Evolutionary conservation across 92 coral and sea anemone genomes (phyloP), one percentile per base, ranked within the genome.

Genomic region (Parazoanthus atlanticus): DNA sequence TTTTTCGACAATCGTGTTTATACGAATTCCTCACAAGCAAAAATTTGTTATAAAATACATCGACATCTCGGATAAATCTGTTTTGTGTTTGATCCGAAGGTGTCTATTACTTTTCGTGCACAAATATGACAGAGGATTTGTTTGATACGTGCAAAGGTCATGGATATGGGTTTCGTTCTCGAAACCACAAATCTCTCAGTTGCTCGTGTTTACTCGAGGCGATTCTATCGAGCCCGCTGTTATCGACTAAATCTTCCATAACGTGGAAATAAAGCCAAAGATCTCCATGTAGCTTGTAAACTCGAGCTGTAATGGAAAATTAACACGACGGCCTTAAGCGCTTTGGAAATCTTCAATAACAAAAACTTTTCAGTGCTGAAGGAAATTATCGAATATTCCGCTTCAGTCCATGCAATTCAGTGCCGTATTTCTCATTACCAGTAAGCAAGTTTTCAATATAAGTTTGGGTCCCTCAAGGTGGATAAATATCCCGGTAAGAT

Each of bases 51-150:
- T 15, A 6, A 10, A 25, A n/a, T 17, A 34, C 31, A 9, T 23
- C 80, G 3, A 76, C n/a, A 76, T 13, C 10, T 69, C 74, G 15
- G 30, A 69, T 7, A 2, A 29, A 2, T 4, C 1, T 72, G 76
- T 8, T 32, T 12, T 72, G 15, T 72, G 30, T 28, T 72, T 31
- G 21, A 72, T 17, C 33, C 19, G 26, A 72, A 61, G 28, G 69
- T 54, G n/a, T 56, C 26, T 80, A 54, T 31, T 80, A 52, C 26
- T 52, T 80, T 80, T 17, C 30, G 67, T 80, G 43, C 84, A 80
- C 70, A 80, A 40, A 30, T 38, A 10, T 43, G 52, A 6, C 58
- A 3, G 12, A 28, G 23, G 43, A 2, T 56, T 80, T 56, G 41
- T 76, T 1, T 38, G 47, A 34, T 31, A 34, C 56, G 47, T 19